phyloP scores from a whole-genome alignment of 1,140 invertebrate species.

The Cydia pomonella region DNA sequence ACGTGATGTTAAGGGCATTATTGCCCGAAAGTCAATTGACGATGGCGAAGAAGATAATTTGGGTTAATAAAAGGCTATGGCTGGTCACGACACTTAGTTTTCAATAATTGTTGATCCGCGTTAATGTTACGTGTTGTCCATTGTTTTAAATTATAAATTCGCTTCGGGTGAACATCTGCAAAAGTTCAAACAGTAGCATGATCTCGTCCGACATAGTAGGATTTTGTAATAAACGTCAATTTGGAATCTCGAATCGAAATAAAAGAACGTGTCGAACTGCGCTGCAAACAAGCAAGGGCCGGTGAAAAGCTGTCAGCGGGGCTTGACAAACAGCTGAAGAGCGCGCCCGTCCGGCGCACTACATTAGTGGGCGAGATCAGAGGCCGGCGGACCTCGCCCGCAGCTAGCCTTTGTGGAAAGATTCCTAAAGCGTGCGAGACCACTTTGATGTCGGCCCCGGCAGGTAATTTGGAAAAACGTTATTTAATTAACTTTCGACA shows the following conservation, averaged over 20 bases:
- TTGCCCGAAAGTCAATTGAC: too few relatives aligned
- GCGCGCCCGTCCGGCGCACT: slow-evolving; percentile 64
- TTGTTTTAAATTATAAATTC: background rate
- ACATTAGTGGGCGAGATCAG: slow-evolving; percentile 56
- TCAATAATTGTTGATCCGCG: too few relatives aligned
- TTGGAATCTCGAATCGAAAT: slow-evolving; percentile 7
- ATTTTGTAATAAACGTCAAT: background rate
- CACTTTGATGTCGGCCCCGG: slow-evolving; percentile 73
- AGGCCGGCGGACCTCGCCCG: slow-evolving; percentile 58
- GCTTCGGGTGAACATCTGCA: too few relatives aligned
- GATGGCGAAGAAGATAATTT: too few relatives aligned
- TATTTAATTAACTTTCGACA: slow-evolving; percentile 81
- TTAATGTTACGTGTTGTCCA: background rate
- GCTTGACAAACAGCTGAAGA: slow-evolving; percentile 61
- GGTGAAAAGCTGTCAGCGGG: slow-evolving; percentile 28
- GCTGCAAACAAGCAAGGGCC: slow-evolving; percentile 2
- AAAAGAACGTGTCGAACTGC: slow-evolving; percentile 21
- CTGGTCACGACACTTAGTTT: too few relatives aligned
- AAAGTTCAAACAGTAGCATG: too few relatives aligned
- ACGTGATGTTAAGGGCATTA: too few relatives aligned
- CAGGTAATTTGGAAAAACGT: slow-evolving; percentile 79
- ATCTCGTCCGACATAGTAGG: background rate
- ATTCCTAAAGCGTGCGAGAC: slow-evolving; percentile 62
- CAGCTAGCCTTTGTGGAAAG: slow-evolving; percentile 72
- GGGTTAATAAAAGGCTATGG: too few relatives aligned